Base-by-base conservation (phyloP, 2,113 vertebrate species). In the Hiodon alosoides region DNA sequence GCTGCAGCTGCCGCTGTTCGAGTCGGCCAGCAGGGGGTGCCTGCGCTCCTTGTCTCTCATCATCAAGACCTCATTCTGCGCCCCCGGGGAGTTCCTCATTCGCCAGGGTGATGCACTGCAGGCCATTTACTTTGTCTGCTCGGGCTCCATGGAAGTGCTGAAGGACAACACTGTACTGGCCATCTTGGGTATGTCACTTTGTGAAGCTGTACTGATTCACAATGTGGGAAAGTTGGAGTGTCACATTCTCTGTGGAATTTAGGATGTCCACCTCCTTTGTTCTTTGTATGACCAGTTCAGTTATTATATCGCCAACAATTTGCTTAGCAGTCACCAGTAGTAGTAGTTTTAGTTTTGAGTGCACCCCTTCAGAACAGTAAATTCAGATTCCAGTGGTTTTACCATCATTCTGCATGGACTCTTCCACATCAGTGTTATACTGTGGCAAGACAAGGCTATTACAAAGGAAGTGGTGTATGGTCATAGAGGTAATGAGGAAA, bases 101-200 rank as follows among this genome's bases (percentile, higher is more conserved):
- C 78, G 83, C 46, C 83, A 84, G 51, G 83, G 83, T 13, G 83
- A 84, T 51, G 83, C 83, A n/a, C 73, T 84, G 72, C 83, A 84
- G 74, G 83, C 83, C 77, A 83, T 84, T 74, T 84, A 84, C 65
- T 84, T 84, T 67, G 83, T 84, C 31, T 84, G 83, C 70, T 84
- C 83, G 10, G 83, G 83, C 5, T 84, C 83, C 77, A 83, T 84
- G 83, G 83, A 83, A 76, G 83, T 83, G 16, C 78, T 84, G 31
- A 84, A 83, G 76, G 81, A 84, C 71, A 83, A 84, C 73, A 84
- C 80, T 8, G 83, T 84, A 17, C 78, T 83, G 9, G 81, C 81
- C 54, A 84, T 84, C 69, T 77, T 84, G 62, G 83, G 83, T 83
- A 69, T 55, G 83, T 67, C 4, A 6, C 16, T 16, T 7, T 46